Evolutionary conservation across 2,888 invertebrate genomes (phyloP), one percentile per base, ranked within the genome.

Genomic region (Rhodophaea formosa): DNA sequence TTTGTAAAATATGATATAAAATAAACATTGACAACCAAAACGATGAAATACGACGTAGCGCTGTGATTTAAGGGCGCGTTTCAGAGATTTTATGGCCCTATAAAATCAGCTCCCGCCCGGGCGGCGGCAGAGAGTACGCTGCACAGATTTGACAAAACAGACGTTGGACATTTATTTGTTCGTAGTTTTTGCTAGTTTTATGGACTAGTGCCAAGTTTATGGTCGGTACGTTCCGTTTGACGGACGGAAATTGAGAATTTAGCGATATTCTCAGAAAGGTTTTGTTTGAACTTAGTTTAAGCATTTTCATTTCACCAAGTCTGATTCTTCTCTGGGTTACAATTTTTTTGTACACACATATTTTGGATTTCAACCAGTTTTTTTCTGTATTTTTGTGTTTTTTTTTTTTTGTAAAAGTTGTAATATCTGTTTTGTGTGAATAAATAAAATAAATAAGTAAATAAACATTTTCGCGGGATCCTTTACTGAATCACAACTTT

Each of bases 1-100:
- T 88, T 81, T 88, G 87, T 90, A 89, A 91, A 91, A 90, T 91
- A 90, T 91, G 89, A 91, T 88, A 91, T 90, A 90, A 91, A 91
- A 91, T 90, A 91, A 91, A 91, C 88, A 91, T 90, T 89, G 90
- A 91, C 90, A 91, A 87, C 84, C 89, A 80, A 82, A 90, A 91
- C 90, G 89, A 89, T 91, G 90, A 90, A 89, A 89, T 89, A 91
- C 86, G 90, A 84, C 84, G 86, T 77, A 82, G 77, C 81, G 82
- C 75, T 84, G 88, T 91, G 90, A 90, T 90, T 89, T 90, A 90
- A 88, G 89, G 88, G 87, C 84, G 86, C 82, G 84, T 85, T 88
- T 86, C 90, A 87, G 84, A 84, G 87, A 89, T 90, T 90, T 91
- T 91, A 91, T 88, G 82, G 80, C 82, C 85, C 88, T 84, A 89